Percentiles rank a stretch among this genome's conserved stretches.
Evolutionary conservation across 2,888 invertebrate species (phyloP).

Genomic region (Lycaena phlaeas): DNA sequence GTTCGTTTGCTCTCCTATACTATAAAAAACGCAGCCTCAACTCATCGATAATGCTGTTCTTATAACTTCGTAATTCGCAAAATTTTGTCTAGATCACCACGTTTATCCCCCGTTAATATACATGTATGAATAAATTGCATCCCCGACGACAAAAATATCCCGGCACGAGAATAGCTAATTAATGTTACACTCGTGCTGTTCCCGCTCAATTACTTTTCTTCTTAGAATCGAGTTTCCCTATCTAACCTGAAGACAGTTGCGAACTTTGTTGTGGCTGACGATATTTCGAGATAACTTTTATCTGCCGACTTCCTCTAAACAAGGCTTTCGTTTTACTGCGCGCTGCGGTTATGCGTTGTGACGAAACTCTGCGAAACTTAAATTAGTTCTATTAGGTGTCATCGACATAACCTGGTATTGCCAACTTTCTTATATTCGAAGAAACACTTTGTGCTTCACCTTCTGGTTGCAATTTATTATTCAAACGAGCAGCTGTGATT

Average conservation of each 20-base stretch:
- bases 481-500: too few species aligned
- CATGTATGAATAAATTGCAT: too few species aligned
- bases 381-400: constrained; percentile 37
- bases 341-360: constrained; percentile 31
- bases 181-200: constrained; percentile 36
- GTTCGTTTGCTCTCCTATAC: too few species aligned
- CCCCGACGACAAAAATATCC: not conserved
- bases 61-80: too few species aligned
- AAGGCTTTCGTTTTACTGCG: constrained; percentile 45
- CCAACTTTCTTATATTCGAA: not conserved
- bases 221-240: constrained; percentile 55
- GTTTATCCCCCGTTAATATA: too few species aligned
- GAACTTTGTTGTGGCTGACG: constrained; percentile 49
- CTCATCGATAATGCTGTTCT: too few species aligned
- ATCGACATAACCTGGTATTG: constrained; percentile 23
- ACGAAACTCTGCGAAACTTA: constrained; percentile 41
- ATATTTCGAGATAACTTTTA: constrained; percentile 52
- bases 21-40: too few species aligned
- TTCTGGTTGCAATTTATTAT: too few species aligned
- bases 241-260: constrained; percentile 53
- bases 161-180: constrained; percentile 28
- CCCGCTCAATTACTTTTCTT: constrained; percentile 49
- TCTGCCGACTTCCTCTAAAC: constrained; percentile 40
- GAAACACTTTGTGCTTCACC: too few species aligned
- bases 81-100: too few species aligned